Percentiles rank a stretch among this genome's conserved stretches.
These are phyloP conservation scores for Sthenelais limicola DNA, from an alignment of 2,888 invertebrate genomes.

Conservation along the genomic window DNA sequence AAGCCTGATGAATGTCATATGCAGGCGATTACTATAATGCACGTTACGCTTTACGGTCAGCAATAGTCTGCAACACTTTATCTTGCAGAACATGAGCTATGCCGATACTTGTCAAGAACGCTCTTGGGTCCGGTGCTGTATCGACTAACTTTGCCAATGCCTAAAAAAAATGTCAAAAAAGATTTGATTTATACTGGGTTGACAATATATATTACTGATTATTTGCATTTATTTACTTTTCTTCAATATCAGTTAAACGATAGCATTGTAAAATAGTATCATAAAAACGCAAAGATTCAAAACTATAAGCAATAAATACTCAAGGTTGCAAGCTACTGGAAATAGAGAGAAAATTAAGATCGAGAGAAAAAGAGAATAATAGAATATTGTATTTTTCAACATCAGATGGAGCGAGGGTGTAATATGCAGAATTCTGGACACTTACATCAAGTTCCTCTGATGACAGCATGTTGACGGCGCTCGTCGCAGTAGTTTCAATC, in stretches of 20 bases:
- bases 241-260: too few relatives aligned
- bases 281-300: too few relatives aligned
- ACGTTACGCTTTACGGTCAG: too few relatives aligned
- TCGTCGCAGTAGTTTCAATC: neutral
- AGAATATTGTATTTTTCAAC: neutral
- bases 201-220: too few relatives aligned
- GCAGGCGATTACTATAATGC: too few relatives aligned
- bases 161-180: neutral
- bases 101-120: conserved; percentile 1
- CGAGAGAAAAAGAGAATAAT: neutral
- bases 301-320: too few relatives aligned
- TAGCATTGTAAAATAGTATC: too few relatives aligned
- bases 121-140: conserved; percentile 3
- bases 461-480: conserved; percentile 15
- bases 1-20: too few relatives aligned
- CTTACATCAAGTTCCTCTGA: conserved; percentile 30
- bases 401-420: neutral
- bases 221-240: too few relatives aligned
- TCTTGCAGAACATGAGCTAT: conserved; percentile 14
- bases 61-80: conserved; percentile 6
- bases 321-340: too few relatives aligned
- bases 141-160: conserved; percentile 13
- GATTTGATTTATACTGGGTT: too few relatives aligned
- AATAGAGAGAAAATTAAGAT: too few relatives aligned
- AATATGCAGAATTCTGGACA: neutral